Percentiles rank a stretch among this genome's conserved stretches.
phyloP scores from a whole-genome alignment of 1,140 invertebrate species.

The Drosophila saltans region DNA sequence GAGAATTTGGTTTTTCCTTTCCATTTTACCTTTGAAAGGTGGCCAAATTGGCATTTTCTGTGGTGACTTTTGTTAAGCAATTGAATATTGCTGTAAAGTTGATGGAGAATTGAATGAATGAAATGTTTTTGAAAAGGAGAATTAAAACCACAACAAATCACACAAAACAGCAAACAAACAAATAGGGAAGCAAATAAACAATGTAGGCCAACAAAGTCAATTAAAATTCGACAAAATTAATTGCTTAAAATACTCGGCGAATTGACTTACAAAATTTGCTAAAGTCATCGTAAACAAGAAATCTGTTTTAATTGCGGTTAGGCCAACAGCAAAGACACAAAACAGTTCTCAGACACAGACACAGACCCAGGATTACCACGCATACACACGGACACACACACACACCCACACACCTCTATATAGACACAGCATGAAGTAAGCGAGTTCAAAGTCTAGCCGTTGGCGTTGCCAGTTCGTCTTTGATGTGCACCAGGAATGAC shows the following conservation, averaged over 20 bases:
- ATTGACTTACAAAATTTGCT: constrained; percentile 77
- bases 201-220: constrained; percentile 47
- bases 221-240: constrained; percentile 74
- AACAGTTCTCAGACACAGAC: background rate
- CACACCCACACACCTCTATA: background rate
- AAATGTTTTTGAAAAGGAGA: background rate
- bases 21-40: constrained; percentile 20
- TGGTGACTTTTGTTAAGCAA: constrained; percentile 43
- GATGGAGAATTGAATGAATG: constrained; percentile 4
- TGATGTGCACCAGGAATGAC: constrained; percentile 51
- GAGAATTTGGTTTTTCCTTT: too few relatives aligned
- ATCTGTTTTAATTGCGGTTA: constrained; percentile 77
- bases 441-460: constrained; percentile 73
- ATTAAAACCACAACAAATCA: background rate
- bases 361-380: constrained; percentile 16
- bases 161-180: constrained; percentile 34
- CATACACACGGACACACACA: constrained; percentile 13
- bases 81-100: constrained; percentile 39
- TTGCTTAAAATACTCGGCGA: constrained; percentile 72
- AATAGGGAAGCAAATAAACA: constrained; percentile 12
- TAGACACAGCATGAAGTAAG: background rate
- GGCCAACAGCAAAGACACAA: constrained; percentile 50
- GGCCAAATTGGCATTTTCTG: constrained; percentile 40
- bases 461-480: constrained; percentile 49
- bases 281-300: constrained; percentile 78